Conservation (phyloP, 2,888 invertebrate genomes). For the Pseudolycoriella hygida region DNA sequence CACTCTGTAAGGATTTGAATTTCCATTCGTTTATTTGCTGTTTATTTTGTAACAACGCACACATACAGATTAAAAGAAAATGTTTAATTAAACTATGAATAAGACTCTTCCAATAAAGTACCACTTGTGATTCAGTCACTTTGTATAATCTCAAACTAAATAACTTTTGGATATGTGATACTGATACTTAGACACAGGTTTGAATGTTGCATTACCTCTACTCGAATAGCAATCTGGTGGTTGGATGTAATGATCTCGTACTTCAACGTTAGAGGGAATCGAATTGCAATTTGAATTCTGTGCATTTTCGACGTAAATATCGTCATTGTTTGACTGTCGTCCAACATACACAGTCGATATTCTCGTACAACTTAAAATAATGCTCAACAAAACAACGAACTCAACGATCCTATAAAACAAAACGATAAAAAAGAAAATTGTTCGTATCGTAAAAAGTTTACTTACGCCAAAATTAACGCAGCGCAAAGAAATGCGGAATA, state of each 20-base stretch:
- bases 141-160: not conserved
- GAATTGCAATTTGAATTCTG: not conserved
- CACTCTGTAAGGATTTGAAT: no score
- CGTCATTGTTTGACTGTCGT: not conserved
- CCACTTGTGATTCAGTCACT: no score
- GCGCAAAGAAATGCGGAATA: conserved; percentile 48
- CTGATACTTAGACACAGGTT: not conserved
- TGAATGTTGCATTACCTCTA: not conserved
- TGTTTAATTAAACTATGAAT: no score
- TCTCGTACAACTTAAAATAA: conserved; percentile 51
- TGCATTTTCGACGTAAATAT: not conserved
- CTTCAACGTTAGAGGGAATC: not conserved
- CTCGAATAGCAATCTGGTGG: not conserved
- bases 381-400: conserved; percentile 49
- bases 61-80: no score
- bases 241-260: not conserved
- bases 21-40: no score
- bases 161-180: not conserved
- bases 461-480: conserved; percentile 39
- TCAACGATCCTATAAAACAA: conserved; percentile 47
- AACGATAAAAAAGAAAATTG: no score
- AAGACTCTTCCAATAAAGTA: no score
- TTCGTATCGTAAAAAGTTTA: no score
- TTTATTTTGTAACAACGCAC: no score
- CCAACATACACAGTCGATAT: conserved; percentile 16